Evolutionary conservation across 2,113 vertebrate species (phyloP), one percentile per base, ranked within the genome.

Genomic region (Periophthalmus modestus): DNA sequence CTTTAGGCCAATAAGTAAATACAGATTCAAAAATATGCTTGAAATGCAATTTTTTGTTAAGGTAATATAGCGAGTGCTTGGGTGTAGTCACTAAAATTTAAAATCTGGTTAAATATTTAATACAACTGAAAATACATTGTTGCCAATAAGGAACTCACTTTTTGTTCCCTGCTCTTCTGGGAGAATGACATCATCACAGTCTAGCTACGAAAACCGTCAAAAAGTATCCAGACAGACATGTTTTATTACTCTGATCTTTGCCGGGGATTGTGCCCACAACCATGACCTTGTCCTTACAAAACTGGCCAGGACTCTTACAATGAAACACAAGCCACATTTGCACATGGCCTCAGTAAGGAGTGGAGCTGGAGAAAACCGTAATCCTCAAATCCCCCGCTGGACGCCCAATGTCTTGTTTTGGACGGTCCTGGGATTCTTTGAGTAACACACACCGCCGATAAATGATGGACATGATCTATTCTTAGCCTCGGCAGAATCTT

Each of bases 381-480:
- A 92, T 83, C 89, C 88, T 80, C 70, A 89, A 90, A 89, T 87
- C 84, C 84, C 85, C 69, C 74, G 39, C 79, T 88, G 85, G 86
- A 85, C 81, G 77, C 85, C 82, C 82, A 85, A 84, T 83, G 84
- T 91, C 91, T 90, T 83, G 83, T 92, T 92, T 90, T 87, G 89
- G 87, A 91, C 82, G 85, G 82, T 88, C 80, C 70, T 83, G 68
- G 81, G 90, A 94, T 93, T 92, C 92, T 91, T 93, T 65, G 81
- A 88, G 92, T 94, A 94, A 94, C 92, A 92, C 78, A 92, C 94
- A 93, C 90, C 89, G 78, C 58, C 65, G 74, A n/a, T 82, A 90
- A 92, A 88, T 89, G 91, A 90, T 91, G 81, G 80, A 87, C 80
- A 11, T 85, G 89, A 85, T 86, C 92, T 94, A 94, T 91, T 93